Percentiles rank a stretch among this genome's conserved stretches.
These are phyloP conservation scores for Tapirus terrestris DNA, from an alignment of 2,113 vertebrate genomes.

Conservation along the genomic window DNA sequence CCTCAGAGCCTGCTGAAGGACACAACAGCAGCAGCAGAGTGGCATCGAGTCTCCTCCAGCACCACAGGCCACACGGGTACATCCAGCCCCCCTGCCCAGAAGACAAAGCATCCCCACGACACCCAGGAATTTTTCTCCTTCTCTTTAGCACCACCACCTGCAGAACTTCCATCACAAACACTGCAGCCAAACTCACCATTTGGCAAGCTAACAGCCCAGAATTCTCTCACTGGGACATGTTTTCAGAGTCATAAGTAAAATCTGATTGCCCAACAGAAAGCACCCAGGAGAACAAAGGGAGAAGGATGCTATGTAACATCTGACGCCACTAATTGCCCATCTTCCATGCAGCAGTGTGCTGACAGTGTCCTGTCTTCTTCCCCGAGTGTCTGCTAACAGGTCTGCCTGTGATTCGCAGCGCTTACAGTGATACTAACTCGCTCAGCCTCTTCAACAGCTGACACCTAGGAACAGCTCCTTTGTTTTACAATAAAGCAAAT, in stretches of 20 bases:
- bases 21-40: not conserved
- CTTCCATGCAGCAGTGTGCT: conserved; percentile 73
- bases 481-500: conserved; percentile 61
- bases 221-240: conserved; percentile 6
- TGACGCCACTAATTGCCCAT: conserved; percentile 79
- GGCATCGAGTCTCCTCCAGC: not conserved
- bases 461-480: conserved; percentile 7
- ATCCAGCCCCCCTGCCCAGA: not conserved
- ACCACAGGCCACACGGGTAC: not conserved
- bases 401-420: conserved; percentile 30
- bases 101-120: not conserved
- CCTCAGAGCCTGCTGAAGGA: not conserved
- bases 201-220: conserved; percentile 37
- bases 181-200: conserved; percentile 31
- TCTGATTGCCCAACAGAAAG: conserved; percentile 72
- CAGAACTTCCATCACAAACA: not conserved
- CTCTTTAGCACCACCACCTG: not conserved
- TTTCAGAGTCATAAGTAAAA: conserved; percentile 67
- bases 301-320: conserved; percentile 68
- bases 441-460: conserved; percentile 22
- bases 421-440: not conserved
- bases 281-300: conserved; percentile 65
- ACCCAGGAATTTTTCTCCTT: not conserved
- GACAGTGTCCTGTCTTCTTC: not conserved
- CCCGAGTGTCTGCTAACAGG: conserved; percentile 27